Conservation (phyloP, 92 coral and sea anemone species). For the Epizoanthus ramosus region DNA sequence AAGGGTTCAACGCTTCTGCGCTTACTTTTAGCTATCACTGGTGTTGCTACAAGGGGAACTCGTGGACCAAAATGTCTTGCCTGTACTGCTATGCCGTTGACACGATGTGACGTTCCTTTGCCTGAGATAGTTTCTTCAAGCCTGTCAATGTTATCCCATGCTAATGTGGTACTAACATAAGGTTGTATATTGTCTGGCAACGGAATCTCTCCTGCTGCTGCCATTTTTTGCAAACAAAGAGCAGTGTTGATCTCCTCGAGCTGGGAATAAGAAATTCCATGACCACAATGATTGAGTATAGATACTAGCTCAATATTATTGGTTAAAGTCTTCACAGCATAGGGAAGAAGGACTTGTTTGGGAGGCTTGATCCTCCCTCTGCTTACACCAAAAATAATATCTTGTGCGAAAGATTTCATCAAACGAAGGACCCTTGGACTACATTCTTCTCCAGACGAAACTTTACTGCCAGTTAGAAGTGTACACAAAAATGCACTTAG, state of each 20-base stretch:
- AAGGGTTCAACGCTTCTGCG: conserved; percentile 47
- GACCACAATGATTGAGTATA: conserved; percentile 40
- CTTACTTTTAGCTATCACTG: conserved; percentile 44
- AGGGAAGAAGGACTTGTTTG: conserved; percentile 50
- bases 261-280: conserved; percentile 54
- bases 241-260: conserved; percentile 66
- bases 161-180: conserved; percentile 47
- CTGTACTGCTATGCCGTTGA: conserved; percentile 61
- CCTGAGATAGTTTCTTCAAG: conserved; percentile 64
- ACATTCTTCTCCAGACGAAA: conserved; percentile 15
- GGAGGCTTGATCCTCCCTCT: conserved; percentile 41
- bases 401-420: conserved; percentile 39
- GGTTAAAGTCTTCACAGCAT: conserved; percentile 50
- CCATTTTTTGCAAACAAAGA: conserved; percentile 56
- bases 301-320: conserved; percentile 47
- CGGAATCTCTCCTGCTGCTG: conserved; percentile 33
- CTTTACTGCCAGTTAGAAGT: conserved; percentile 33
- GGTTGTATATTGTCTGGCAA: conserved; percentile 60
- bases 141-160: conserved; percentile 65
- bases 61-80: conserved; percentile 49
- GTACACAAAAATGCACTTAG: conserved; percentile 30
- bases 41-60: background rate
- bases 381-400: conserved; percentile 35
- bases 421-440: conserved; percentile 27
- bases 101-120: conserved; percentile 52